Base-by-base conservation (phyloP, 2,888 invertebrate species). In the Hypsopygia costalis region DNA sequence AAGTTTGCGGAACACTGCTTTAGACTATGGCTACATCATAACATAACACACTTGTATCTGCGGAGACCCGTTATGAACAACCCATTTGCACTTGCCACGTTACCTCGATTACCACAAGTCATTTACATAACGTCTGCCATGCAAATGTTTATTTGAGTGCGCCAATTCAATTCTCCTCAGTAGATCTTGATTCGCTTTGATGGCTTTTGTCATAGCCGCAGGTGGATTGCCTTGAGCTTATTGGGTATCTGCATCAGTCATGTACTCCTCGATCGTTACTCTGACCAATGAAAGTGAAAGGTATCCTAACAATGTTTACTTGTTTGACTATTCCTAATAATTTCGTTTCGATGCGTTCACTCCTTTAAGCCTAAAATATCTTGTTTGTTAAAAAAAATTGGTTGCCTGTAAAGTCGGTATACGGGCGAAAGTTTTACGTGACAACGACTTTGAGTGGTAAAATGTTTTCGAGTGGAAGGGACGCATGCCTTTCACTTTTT, bases 81-180 rank as follows among this genome's bases (percentile, higher is more conserved):
- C 65, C 68, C 74, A 81, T 80, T 81, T 78, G 74, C 73, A 72
- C 67, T 71, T 69, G 62, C 64, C 64, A 57, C 69, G 73, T 71
- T 75, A 65, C 76, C 70, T 71, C 67, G 56, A 81, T 81, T 75
- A 70, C 70, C 52, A 42, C 50, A 55, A 68, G 58, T 61, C 68
- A 69, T 76, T 72, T 69, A 67, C 71, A 61, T 67, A 66, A 65
- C 57, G 62, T 67, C 55, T 64, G 68, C 62, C 50, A 68, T 72
- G 73, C 77, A 80, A 83, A 77, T 77, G 74, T 70, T 69, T 65
- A 60, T 72, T 76, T 73, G 69, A 75, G 62, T 71, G 64, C 67
- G 58, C 55, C 62, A 67, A 69, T 67, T 69, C 62, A 61, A 66
- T 71, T 69, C 58, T 75, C 65, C 55, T 62, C 56, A 61, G 62